Percentiles rank a stretch among this genome's conserved stretches.
Evolutionary conservation across 2,797 vertebrate species (phyloP).

Genomic region (Cyclura pinguis): DNA sequence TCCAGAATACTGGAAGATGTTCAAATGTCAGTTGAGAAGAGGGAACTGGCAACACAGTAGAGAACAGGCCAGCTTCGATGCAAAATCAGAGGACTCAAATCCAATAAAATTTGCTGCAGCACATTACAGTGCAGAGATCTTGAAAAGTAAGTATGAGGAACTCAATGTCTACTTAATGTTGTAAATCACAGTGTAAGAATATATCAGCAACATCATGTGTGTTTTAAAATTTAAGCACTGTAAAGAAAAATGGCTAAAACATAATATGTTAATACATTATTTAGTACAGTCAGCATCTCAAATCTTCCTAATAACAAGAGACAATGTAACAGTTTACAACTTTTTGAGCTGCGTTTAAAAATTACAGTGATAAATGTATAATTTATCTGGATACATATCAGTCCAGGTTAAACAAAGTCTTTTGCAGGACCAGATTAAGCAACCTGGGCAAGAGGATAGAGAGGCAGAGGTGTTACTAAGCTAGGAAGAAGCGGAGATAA

Average conservation of each 20-base stretch:
- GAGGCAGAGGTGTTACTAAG: not conserved
- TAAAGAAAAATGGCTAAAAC: not conserved
- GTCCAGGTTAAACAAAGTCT: not conserved
- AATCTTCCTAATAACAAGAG: not conserved
- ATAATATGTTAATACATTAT: not conserved
- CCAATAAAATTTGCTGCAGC: constrained; percentile 89
- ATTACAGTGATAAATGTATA: not conserved
- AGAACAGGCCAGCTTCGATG: constrained; percentile 75
- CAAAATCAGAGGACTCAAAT: constrained; percentile 82
- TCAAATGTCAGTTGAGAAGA: constrained; percentile 91
- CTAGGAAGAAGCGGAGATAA: not conserved
- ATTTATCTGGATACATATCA: not conserved
- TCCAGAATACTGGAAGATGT: constrained; percentile 92
- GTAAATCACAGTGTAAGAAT: not conserved
- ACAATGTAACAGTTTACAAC: not conserved
- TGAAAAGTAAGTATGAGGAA: constrained; percentile 89
- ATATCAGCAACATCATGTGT: not conserved
- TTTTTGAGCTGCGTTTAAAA: constrained; percentile 11
- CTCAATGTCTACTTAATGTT: fast-evolving
- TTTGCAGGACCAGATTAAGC: not conserved
- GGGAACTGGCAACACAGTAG: constrained; percentile 78
- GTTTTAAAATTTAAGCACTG: constrained; percentile 23
- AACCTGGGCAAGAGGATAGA: not conserved
- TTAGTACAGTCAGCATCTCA: not conserved
- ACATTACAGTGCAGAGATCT: constrained; percentile 91